phyloP scores from a whole-genome alignment of 1,140 invertebrate genomes.

The Lordiphosa stackelbergi region DNA sequence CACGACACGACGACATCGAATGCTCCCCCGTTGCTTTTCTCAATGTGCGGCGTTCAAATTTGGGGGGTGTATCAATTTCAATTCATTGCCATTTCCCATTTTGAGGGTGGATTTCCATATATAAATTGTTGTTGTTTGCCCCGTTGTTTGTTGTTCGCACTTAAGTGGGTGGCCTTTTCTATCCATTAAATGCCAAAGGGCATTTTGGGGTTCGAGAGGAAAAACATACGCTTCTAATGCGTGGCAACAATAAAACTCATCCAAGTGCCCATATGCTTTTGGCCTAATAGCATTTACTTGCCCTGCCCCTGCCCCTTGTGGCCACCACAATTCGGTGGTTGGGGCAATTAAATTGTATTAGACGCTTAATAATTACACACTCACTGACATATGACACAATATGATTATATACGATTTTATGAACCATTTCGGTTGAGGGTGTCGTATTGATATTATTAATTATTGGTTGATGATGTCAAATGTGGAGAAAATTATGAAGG shows the following conservation, averaged over 20 bases:
- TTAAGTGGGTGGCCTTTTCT: constrained; percentile 56
- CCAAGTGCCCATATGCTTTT: constrained; percentile 40
- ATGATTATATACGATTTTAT: constrained; percentile 40
- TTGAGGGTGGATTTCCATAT: constrained; percentile 63
- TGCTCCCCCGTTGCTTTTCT: constrained; percentile 53
- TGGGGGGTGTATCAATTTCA: constrained; percentile 72
- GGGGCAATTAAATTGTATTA: constrained; percentile 39
- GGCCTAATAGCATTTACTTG: constrained; percentile 24
- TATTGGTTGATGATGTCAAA: constrained; percentile 16
- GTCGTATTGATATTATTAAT: constrained; percentile 17
- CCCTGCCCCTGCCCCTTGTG: constrained; percentile 5
- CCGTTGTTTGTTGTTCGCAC: constrained; percentile 40
- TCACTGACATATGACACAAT: constrained; percentile 33
- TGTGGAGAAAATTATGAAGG: too few species aligned
- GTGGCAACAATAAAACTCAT: constrained; percentile 44
- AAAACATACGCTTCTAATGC: constrained; percentile 21
- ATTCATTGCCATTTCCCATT: constrained; percentile 63
- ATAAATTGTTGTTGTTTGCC: constrained; percentile 55
- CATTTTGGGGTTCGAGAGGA: constrained; percentile 6
- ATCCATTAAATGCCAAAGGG: constrained; percentile 24
- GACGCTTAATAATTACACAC: constrained; percentile 28
- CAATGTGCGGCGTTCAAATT: constrained; percentile 60
- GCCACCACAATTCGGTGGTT: constrained; percentile 20
- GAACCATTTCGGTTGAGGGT: neutral
- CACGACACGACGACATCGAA: constrained; percentile 43